Evolutionary conservation across 2,113 vertebrate species (phyloP).

Genomic region (Turdus rufiventris): DNA sequence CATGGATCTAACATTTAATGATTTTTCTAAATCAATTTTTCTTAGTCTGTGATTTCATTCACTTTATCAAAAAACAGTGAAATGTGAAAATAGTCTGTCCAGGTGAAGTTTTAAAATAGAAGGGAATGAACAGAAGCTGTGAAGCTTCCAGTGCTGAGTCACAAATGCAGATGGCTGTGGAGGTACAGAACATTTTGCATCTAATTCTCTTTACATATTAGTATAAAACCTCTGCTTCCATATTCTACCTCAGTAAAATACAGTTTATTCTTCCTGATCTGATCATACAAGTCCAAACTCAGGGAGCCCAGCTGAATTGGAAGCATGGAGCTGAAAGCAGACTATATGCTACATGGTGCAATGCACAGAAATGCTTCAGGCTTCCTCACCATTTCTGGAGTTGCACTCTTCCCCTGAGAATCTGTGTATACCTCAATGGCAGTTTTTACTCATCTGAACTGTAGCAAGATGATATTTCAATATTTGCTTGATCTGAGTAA

Average conservation of each 20-base stretch:
- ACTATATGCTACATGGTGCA: not conserved
- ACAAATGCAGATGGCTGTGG: not conserved
- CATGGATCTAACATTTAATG: not conserved
- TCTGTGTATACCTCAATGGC: not conserved
- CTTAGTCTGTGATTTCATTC: not conserved
- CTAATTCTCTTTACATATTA: not conserved
- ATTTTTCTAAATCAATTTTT: conserved; percentile 1
- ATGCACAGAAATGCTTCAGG: not conserved
- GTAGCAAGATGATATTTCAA: not conserved
- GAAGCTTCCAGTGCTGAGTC: not conserved
- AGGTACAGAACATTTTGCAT: not conserved
- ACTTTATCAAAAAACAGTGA: not conserved
- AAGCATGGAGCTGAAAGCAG: not conserved
- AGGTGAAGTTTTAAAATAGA: not conserved
- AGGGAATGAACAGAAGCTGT: not conserved
- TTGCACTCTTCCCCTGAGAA: not conserved
- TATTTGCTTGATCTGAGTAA: not conserved
- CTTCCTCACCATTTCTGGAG: not conserved
- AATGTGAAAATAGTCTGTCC: not conserved
- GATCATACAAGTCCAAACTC: not conserved
- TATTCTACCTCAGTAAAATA: not conserved
- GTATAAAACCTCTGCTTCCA: not conserved
- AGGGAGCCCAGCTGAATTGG: not conserved
- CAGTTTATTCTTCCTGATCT: not conserved
- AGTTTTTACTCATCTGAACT: not conserved